Evolutionary conservation across 2,113 vertebrate genomes (phyloP).

Genomic region (Calidris pugnax): DNA sequence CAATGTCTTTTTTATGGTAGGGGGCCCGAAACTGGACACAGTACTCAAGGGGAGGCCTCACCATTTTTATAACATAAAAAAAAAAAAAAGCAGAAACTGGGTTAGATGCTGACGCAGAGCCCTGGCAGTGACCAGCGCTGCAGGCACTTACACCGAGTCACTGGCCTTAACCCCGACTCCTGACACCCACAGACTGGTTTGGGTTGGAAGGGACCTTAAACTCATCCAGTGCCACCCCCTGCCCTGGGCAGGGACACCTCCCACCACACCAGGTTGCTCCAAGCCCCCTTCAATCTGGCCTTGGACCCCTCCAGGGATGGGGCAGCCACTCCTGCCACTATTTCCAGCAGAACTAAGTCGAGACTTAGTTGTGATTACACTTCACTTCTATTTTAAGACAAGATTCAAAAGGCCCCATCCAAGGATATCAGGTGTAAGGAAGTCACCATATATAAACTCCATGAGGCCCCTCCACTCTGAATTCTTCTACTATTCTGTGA

Average conservation of each 20-base stretch:
- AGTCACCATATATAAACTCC: background rate
- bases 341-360: background rate
- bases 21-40: too few species aligned
- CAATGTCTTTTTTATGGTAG: too few species aligned
- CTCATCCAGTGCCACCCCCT: too few species aligned
- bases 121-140: background rate
- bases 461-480: background rate
- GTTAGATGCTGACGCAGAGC: background rate
- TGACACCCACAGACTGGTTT: background rate
- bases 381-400: background rate
- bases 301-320: too few species aligned
- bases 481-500: background rate
- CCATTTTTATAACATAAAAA: background rate
- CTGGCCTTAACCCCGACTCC: background rate
- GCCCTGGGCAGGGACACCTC: too few species aligned
- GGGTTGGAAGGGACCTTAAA: too few species aligned
- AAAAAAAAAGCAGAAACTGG: background rate
- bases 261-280: too few species aligned
- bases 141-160: rapidly evolving
- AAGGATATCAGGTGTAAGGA: background rate
- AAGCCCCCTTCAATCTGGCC: too few species aligned
- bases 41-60: too few species aligned
- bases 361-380: background rate
- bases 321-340: background rate
- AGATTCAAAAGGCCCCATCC: background rate